Evolutionary conservation across 2,888 invertebrate genomes (phyloP), one percentile per base, ranked within the genome.

Genomic region (Parelbella ahira): DNA sequence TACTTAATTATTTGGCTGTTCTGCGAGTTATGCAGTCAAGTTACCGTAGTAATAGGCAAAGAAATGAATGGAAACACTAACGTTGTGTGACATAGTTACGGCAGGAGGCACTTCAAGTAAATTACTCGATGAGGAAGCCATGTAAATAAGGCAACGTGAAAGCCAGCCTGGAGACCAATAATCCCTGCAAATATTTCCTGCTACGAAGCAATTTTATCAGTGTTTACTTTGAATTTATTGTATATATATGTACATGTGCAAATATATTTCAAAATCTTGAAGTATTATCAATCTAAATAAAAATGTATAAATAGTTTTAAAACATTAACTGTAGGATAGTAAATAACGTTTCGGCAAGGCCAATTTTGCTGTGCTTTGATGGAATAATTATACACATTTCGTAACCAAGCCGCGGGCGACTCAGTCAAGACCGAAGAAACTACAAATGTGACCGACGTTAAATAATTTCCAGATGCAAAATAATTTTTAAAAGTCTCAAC

Each of bases 401-500:
- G 9, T 39, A 24, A 32, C 24, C 25, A 10, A 13, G 32, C 32
- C 23, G 7, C 18, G 11, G 18, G 38, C 39, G 12, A 18, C n/a
- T 4, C 13, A n/a, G 25, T 36, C 51, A 45, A 53, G 52, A 49
- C 45, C 38, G 44, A 49, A 46, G 41, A 37, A 44, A 32, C 19
- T 23, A 24, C 20, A 15, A 25, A 18, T 15, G 12, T 12, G 24
- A 49, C 47, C 38, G 37, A 48, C 42, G 41, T 34, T 48, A 51
- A 37, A 49, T 49, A 47, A 48, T 32, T 43, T 43, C 44, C 34
- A 51, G 50, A 52, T 47, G 37, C 47, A 56, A 58, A 54, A 45
- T 29, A 39, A 51, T 41, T 44, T n/a, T 54, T 55, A 56, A 55
- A 55, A 53, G 50, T 54, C 54, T 50, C 49, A 51, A 50, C 42